Conservation (phyloP, 1,140 invertebrate species). For the Atta texana region DNA sequence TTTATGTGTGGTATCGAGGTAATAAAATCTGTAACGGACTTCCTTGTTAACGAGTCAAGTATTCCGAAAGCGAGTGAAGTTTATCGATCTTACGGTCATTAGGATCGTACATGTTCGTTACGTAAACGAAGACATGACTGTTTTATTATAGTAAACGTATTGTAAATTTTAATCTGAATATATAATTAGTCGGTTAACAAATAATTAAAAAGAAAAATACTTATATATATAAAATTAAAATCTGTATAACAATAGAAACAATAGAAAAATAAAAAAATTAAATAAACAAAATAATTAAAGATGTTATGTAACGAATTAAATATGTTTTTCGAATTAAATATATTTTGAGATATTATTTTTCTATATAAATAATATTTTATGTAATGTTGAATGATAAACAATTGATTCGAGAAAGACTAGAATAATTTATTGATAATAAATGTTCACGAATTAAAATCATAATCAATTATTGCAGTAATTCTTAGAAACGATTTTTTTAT, state of each 20-base stretch:
- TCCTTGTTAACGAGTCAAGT: conserved; percentile 18
- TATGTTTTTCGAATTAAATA: not conserved
- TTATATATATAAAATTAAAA: not conserved
- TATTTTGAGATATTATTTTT: not conserved
- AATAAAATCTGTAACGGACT: conserved; percentile 43
- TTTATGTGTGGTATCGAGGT: not conserved
- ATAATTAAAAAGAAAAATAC: not conserved
- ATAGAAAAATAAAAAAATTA: not conserved
- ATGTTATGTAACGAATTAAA: not conserved
- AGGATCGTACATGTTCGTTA: conserved; percentile 9
- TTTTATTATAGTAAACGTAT: conserved; percentile 3
- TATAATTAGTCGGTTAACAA: not conserved
- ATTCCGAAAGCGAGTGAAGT: conserved; percentile 14
- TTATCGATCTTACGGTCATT: conserved; percentile 28
- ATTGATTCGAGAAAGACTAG: not conserved
- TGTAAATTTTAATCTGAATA: not conserved
- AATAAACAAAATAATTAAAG: not conserved
- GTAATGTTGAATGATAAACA: not conserved
- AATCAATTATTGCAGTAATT: not conserved
- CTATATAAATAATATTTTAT: not conserved
- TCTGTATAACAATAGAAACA: not conserved
- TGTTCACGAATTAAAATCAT: not conserved
- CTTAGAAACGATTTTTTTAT: not conserved
- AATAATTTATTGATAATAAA: conserved; percentile 7
- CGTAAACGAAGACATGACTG: not conserved